A percentile compares a stretch with the other conserved stretches of the same genome.
phyloP scores from a whole-genome alignment of 2,888 invertebrate genomes.

The Myopa tessellatipennis region DNA sequence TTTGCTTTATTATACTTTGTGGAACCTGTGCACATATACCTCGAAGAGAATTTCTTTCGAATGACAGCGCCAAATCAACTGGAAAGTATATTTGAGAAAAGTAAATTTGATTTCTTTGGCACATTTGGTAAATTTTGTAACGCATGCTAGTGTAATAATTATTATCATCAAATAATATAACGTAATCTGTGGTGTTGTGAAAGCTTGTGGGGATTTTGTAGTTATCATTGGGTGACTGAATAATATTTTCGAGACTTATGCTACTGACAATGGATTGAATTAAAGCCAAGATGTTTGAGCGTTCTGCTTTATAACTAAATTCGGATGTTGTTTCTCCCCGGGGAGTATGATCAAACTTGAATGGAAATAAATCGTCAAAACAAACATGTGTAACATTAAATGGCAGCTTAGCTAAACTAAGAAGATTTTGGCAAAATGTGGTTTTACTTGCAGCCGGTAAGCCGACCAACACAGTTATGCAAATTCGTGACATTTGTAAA shows the following conservation, averaged over 20 bases:
- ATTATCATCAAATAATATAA: constrained; percentile 65
- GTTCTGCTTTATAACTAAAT: constrained; percentile 9
- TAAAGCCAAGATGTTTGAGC: constrained; percentile 33
- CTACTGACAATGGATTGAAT: constrained; percentile 48
- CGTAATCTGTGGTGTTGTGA: constrained; percentile 40
- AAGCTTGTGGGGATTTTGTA: constrained; percentile 20
- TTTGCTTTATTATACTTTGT: constrained; percentile 51
- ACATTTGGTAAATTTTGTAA: constrained; percentile 59
- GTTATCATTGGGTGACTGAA: neutral
- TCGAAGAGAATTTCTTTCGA: constrained; percentile 55
- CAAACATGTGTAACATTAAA: constrained; percentile 59
- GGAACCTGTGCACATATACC: constrained; percentile 47
- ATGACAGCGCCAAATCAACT: constrained; percentile 44
- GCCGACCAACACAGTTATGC: constrained; percentile 60
- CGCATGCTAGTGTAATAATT: constrained; percentile 66
- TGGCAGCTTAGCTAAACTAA: constrained; percentile 37
- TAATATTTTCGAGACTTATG: neutral
- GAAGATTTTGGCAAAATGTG: constrained; percentile 54
- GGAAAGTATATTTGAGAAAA: constrained; percentile 60
- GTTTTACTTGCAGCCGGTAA: constrained; percentile 64
- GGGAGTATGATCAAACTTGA: neutral
- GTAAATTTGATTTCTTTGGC: constrained; percentile 47
- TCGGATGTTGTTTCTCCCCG: neutral
- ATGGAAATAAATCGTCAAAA: constrained; percentile 55
- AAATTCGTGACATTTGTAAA: constrained; percentile 56